Base-by-base conservation (phyloP, 2,113 vertebrate genomes). In the Podarcis cretensis region DNA sequence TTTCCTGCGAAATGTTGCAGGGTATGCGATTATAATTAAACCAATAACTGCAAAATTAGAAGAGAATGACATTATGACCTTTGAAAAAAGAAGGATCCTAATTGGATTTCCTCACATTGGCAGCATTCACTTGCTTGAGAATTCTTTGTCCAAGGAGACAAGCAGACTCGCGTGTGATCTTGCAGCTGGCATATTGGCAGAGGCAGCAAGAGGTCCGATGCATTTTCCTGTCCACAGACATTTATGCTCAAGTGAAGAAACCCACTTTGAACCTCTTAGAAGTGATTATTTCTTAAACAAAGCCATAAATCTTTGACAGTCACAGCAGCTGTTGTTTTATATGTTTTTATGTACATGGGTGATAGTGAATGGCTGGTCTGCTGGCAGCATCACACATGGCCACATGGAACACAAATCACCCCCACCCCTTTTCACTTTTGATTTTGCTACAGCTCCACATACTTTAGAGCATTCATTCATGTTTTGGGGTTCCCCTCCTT, bases 261-360 rank as follows among this genome's bases (percentile, higher is more conserved):
- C 43, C 43, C 43, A 0, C 2, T 68, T 68, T 40, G 75, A 43
- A 25, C 25, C 65, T 85, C 84, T 63, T 74, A 83, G n/a, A 16
- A 71, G 68, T 30, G 13, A 23, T 48, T 87, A 87, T 84, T 94
- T 93, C 92, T 93, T 95, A 95, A 94, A 93, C 78, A 91, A 92
- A 94, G 85, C 89, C 54, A 89, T 91, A 93, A 94, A 93, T 90
- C 79, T 90, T 87, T 90, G 92, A 87, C 95, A 90, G 84, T 87
- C 3, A 4, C 71, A 95, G 93, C 94, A 96, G 94, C 94, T 95
- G 89, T 83, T 93, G 92, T 30, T 93, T 95, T 94, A 89, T 76
- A 85, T 78, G 48, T 68, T 89, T 95, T 93, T 93, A 92, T 93
- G 92, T 93, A 91, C 92, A 89, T 54, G 12, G 25, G 93, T 82